phyloP scores from a whole-genome alignment of 2,113 vertebrate genomes.

The Gallinago paraguaiae region DNA sequence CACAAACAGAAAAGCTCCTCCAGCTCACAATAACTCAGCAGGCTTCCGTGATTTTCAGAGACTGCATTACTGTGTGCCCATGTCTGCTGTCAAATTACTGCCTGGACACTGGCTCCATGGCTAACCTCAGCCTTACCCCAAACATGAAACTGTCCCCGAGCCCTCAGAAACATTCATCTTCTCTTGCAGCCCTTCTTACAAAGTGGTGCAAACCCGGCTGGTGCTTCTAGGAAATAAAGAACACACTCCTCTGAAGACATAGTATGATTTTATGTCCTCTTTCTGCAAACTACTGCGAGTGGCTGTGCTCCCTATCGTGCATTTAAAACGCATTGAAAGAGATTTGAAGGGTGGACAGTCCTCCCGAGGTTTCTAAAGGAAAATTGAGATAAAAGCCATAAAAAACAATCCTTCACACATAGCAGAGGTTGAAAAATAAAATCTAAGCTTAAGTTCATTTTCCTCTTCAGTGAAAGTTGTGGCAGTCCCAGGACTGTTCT shows the following conservation, averaged over 20 bases:
- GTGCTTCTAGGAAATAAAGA: neutral
- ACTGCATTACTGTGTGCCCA: slow-evolving; percentile 13
- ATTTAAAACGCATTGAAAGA: slow-evolving; percentile 17
- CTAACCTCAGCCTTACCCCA: slow-evolving; percentile 34
- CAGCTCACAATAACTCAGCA: slow-evolving; percentile 68
- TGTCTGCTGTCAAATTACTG: slow-evolving; percentile 50
- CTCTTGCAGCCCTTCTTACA: neutral
- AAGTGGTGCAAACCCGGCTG: neutral
- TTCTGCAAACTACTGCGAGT: neutral
- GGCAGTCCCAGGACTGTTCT: neutral
- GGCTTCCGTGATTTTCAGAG: slow-evolving; percentile 39
- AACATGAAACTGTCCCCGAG: neutral
- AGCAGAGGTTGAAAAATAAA: neutral
- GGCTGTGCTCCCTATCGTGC: neutral
- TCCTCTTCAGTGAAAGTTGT: neutral
- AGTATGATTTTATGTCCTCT: neutral
- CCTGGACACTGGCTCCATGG: slow-evolving; percentile 14
- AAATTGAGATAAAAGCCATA: slow-evolving; percentile 6
- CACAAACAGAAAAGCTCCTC: slow-evolving; percentile 51
- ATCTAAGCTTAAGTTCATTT: neutral
- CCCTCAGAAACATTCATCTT: slow-evolving; percentile 12
- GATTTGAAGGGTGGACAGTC: neutral
- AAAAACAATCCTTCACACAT: neutral
- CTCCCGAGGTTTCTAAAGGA: slow-evolving; percentile 1
- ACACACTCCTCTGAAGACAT: neutral